These are phyloP conservation scores for Camelus dromedarius DNA, from an alignment of 2,113 vertebrate species.

Conservation along the genomic window DNA sequence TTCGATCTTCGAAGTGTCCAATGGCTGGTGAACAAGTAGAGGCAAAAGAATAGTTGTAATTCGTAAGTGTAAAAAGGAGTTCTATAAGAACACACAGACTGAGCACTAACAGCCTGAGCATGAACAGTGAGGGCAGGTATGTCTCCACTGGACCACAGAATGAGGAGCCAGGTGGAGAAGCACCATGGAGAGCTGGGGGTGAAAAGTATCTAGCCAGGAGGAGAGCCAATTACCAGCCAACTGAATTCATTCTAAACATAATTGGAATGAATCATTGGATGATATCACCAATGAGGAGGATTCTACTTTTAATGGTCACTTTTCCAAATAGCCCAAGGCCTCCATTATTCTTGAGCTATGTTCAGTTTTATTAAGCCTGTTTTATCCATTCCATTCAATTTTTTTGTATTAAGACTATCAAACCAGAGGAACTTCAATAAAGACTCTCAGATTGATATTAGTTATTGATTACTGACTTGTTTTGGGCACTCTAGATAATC, in stretches of 20 bases:
- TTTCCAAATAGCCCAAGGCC: background rate
- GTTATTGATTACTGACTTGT: background rate
- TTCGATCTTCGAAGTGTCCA: background rate
- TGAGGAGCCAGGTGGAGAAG: background rate
- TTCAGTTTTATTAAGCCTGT: background rate
- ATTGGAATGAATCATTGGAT: background rate
- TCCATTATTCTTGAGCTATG: background rate
- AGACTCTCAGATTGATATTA: background rate
- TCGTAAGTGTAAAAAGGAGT: background rate
- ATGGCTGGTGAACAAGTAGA: background rate
- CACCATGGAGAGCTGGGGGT: background rate
- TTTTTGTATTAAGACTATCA: background rate
- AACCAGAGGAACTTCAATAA: background rate
- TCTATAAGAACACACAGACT: background rate
- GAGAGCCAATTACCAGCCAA: background rate
- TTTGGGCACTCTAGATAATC: background rate
- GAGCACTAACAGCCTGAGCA: background rate
- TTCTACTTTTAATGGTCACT: background rate
- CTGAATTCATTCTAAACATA: background rate
- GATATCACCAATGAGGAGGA: background rate
- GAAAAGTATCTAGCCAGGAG: background rate
- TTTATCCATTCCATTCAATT: background rate
- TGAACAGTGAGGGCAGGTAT: background rate
- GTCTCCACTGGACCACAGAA: background rate
- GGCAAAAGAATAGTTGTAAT: background rate